phyloP scores from a whole-genome alignment of 1,140 invertebrate species.

The Venustaconcha ellipsiformis region DNA sequence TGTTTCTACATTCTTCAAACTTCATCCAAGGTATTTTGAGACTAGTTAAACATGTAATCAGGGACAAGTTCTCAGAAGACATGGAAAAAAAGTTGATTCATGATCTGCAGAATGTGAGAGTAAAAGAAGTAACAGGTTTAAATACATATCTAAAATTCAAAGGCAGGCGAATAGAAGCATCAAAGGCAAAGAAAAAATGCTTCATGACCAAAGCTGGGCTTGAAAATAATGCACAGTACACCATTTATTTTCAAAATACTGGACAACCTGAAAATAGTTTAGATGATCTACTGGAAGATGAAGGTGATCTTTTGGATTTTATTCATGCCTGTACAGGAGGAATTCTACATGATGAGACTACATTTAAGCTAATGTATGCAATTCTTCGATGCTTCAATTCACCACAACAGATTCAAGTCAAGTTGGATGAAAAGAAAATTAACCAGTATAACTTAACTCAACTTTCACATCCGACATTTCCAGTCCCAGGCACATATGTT shows the following conservation, averaged over 20 bases:
- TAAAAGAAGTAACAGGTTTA: not conserved
- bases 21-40: too few relatives aligned
- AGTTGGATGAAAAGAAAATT: conserved; percentile 1
- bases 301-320: too few relatives aligned
- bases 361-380: not conserved
- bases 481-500: conserved; percentile 14
- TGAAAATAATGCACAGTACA: not conserved
- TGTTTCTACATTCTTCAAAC: not conserved
- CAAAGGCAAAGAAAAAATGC: not conserved
- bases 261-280: not conserved
- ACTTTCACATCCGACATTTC: not conserved
- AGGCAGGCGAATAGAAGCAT: not conserved
- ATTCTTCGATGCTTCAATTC: not conserved
- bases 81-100: too few relatives aligned
- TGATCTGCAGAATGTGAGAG: too few relatives aligned
- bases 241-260: conserved; percentile 5
- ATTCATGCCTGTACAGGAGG: too few relatives aligned
- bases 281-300: too few relatives aligned
- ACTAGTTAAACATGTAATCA: too few relatives aligned
- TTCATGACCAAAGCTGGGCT: not conserved
- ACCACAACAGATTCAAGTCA: not conserved
- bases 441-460: not conserved
- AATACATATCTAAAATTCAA: conserved; percentile 6
- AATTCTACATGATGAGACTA: too few relatives aligned
- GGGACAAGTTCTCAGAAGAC: too few relatives aligned